Conservation (phyloP, 2,797 vertebrate genomes). For the Atherinosoma microstoma region DNA sequence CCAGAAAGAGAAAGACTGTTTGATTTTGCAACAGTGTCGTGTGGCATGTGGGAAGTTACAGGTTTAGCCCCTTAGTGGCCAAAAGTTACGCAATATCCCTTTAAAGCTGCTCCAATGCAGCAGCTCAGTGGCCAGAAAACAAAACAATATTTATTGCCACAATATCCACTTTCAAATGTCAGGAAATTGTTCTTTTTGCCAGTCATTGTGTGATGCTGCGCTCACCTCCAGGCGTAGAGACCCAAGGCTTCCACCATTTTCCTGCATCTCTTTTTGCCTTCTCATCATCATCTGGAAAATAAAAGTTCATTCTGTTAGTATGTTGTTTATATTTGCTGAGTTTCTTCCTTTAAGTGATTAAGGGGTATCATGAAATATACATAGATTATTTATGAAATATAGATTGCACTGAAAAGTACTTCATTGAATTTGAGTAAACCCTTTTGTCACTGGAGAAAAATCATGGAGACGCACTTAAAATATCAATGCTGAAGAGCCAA, state of each 20-base stretch:
- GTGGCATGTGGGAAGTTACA: too few relatives aligned
- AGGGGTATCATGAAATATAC: conserved; percentile 1
- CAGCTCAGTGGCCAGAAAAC: neutral
- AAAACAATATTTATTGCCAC: neutral
- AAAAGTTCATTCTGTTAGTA: conserved; percentile 14
- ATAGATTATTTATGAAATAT: neutral
- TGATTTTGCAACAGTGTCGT: too few relatives aligned
- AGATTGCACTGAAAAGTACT: neutral
- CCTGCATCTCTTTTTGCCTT: conserved; percentile 66
- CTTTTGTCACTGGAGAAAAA: neutral
- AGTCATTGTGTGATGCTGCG: neutral
- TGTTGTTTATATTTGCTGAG: neutral
- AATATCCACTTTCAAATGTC: neutral
- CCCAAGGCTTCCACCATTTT: conserved; percentile 82
- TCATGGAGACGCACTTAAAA: neutral
- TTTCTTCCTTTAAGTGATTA: neutral
- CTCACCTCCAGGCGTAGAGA: conserved; percentile 73
- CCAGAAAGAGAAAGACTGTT: too few relatives aligned
- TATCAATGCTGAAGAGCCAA: neutral
- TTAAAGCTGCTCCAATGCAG: neutral
- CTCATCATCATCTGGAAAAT: conserved; percentile 66
- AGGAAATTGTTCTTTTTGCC: neutral
- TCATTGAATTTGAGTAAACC: neutral
- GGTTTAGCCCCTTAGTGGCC: too few relatives aligned
- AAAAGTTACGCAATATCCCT: too few relatives aligned